phyloP scores from a whole-genome alignment of 1,140 invertebrate species.

The Drosophila virilis region DNA sequence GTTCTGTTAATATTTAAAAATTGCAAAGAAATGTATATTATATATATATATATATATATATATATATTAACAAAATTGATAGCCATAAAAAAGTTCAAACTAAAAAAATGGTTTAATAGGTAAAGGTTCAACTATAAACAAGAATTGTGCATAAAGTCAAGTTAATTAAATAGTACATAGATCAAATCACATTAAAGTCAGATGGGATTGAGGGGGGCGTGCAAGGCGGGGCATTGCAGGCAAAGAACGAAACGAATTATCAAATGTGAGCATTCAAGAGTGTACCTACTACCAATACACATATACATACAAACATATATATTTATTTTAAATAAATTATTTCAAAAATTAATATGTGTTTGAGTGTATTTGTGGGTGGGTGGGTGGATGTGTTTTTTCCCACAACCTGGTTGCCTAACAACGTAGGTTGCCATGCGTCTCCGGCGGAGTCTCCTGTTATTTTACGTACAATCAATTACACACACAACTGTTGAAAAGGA shows the following conservation, averaged over 20 bases:
- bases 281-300: slow-evolving; percentile 66
- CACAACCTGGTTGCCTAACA: slow-evolving; percentile 47
- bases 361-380: background rate
- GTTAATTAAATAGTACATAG: slow-evolving; percentile 26
- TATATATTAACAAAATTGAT: slow-evolving; percentile 34
- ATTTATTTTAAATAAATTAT: slow-evolving; percentile 82
- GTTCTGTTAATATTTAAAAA: slow-evolving; percentile 1
- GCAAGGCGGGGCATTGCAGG: background rate
- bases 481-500: slow-evolving; percentile 12
- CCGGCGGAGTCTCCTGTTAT: slow-evolving; percentile 30
- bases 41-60: slow-evolving; percentile 17
- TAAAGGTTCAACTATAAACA: slow-evolving; percentile 48
- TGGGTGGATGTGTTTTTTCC: slow-evolving; percentile 8
- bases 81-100: slow-evolving; percentile 50
- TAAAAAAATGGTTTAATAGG: slow-evolving; percentile 40
- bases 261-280: slow-evolving; percentile 62
- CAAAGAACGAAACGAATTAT: slow-evolving; percentile 55
- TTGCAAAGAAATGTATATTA: slow-evolving; percentile 26
- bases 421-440: slow-evolving; percentile 71
- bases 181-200: slow-evolving; percentile 22
- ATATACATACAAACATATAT: slow-evolving; percentile 58
- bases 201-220: background rate
- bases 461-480: slow-evolving; percentile 39
- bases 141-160: slow-evolving; percentile 39
- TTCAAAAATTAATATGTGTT: slow-evolving; percentile 48